Evolutionary conservation across 2,113 vertebrate genomes (phyloP), one percentile per base, ranked within the genome.

Genomic region (Empidonax alnorum): DNA sequence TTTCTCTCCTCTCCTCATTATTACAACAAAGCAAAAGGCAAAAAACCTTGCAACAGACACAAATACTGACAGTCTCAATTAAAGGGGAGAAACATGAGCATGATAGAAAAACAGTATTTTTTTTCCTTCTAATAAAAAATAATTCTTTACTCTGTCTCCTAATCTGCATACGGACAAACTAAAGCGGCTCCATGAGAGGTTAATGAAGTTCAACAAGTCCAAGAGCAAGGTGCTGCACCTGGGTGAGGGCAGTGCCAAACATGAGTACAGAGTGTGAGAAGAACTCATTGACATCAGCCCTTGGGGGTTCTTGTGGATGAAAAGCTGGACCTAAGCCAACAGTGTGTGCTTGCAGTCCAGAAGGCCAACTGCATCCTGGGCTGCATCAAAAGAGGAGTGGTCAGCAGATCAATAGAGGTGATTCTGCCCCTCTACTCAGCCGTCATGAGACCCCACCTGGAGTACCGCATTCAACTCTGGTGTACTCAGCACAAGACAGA

Each of bases 1-100:
- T 68, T 92, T 84, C 69, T 66, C 44, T 50, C 66, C 78, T 41
- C n/a, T 87, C 88, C 65, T 94, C 52, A 24, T 95, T 92, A 92
- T 58, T 69, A 90, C 42, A 84, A 37, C 31, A 95, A 53, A 89
- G 55, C 20, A 58, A 85, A 79, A 91, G 62, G 82, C 62, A 91
- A 65, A 87, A 93, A 86, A 90, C 24, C 56, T 56, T 86, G 39
- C 76, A 89, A 78, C 21, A 91, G 56, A 61, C 16, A 78, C 35
- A 71, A 63, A 78, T 63, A 71, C 50, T 46, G 53, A 50, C 72
- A 49, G 65, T 52, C 84, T 78, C 84, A 94, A 86, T 93, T 91
- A 93, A 84, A 96, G 41, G 62, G 76, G 19, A 91, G 62, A 77
- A 86, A 52, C 35, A 67, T 6, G 22, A 89, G 37, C 42, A 58